Evolutionary conservation across 2,888 invertebrate species (phyloP), one percentile per base, ranked within the genome.

Genomic region (Unio pictorum): DNA sequence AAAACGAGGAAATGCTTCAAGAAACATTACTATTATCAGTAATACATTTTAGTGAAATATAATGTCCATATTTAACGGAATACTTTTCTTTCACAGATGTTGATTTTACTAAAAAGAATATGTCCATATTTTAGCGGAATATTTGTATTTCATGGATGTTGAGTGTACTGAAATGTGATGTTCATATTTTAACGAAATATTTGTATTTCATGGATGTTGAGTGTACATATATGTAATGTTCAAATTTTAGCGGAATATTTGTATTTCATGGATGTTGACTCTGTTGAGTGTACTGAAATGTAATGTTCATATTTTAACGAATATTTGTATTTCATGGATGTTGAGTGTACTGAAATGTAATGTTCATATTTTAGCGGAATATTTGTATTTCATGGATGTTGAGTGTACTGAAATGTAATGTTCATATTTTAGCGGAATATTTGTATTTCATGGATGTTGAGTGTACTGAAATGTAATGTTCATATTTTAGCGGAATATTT

Each of bases 361-460:
- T 23, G 23, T 23, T 23, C 23, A 23, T 23, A 23, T 23, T 23
- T 23, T 23, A 23, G 23, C 23, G 15, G 55, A 55, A 54, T 20
- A 61, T 58, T 63, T 61, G 18, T 63, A 62, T 55, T 17, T 76
- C 78, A n/a, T 78, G 90, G 90, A 89, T 90, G 90, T 70, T 90
- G 23, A 23, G 23, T 23, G 23, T 23, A 23, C 23, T 45, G 3
- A 45, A 45, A 45, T 45, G 11, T 8, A 45, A 34, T 15, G 26
- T 30, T 15, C 20, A n/a, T 26, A 64, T 8, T 55, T 61, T 23
- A 54, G 15, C 55, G 17, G 55, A 56, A 55, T 20, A 61, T 56
- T 64, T 61, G 18, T 64, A 62, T 55, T 17, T 76, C 78, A 20
- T 78, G 90, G 90, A 89, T 90, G 90, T 23, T 23, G 23, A 23